These are phyloP conservation scores for Pontoporia blainvillei DNA, from an alignment of 2,113 vertebrate species.

Conservation along the genomic window DNA sequence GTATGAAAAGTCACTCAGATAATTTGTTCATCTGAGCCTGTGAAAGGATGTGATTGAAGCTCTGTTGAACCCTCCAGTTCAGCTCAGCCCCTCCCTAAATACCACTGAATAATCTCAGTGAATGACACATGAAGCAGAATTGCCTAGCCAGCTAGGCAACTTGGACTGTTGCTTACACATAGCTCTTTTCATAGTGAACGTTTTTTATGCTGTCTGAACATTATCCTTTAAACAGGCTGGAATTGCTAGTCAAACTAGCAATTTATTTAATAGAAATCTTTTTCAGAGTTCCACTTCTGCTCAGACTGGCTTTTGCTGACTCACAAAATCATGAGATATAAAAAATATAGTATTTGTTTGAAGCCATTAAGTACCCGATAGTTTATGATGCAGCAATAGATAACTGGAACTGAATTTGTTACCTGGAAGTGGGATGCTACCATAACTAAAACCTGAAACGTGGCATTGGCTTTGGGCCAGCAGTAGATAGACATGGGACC, in stretches of 20 bases:
- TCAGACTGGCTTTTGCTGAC: slow-evolving; percentile 1
- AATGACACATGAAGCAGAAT: not conserved
- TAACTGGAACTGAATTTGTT: not conserved
- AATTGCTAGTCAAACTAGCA: not conserved
- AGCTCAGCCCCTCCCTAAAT: not conserved
- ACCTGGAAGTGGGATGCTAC: not conserved
- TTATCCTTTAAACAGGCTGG: not conserved
- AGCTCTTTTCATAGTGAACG: not conserved
- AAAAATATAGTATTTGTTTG: not conserved
- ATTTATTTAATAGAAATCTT: not conserved
- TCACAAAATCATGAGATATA: not conserved
- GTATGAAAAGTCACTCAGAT: not conserved
- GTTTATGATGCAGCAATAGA: not conserved
- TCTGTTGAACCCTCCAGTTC: not conserved
- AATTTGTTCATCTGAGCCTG: not conserved
- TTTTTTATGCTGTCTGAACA: not conserved
- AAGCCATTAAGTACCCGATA: not conserved
- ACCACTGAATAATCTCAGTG: not conserved
- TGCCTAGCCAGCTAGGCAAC: not conserved
- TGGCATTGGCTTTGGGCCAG: not conserved
- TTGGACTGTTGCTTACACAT: slow-evolving; percentile 23
- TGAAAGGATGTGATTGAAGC: not conserved
- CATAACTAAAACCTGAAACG: not conserved
- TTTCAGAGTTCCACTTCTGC: slow-evolving; percentile 7
- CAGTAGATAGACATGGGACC: not conserved